These are phyloP conservation scores for Porites lutea DNA, from an alignment of 64 coral and sea anemone genomes.

Conservation along the genomic window DNA sequence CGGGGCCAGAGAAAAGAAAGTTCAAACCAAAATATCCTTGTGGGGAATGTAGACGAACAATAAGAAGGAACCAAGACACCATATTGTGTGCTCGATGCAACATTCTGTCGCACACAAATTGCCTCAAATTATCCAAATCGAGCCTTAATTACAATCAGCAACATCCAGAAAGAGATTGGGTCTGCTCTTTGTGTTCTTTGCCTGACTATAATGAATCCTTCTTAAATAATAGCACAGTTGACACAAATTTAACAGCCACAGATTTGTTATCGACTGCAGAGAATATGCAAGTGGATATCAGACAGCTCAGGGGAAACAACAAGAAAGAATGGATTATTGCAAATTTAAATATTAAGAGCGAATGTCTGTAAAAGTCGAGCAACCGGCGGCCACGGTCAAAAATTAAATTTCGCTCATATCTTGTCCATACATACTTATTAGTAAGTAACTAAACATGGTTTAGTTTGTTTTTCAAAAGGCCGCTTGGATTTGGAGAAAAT, in stretches of 20 bases:
- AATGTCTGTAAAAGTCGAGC: no score
- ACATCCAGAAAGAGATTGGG: slow-evolving; percentile 12
- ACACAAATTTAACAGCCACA: not conserved
- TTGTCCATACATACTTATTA: no score
- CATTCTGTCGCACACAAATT: not conserved
- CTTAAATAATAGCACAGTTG: not conserved
- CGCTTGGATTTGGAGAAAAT: no score
- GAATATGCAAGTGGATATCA: not conserved
- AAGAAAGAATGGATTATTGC: slow-evolving; percentile 18
- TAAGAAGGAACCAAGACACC: slow-evolving; percentile 5
- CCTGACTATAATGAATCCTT: slow-evolving; percentile 2
- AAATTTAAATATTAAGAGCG: slow-evolving; percentile 26
- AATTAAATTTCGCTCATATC: no score
- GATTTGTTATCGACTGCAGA: not conserved
- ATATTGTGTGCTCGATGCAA: slow-evolving; percentile 32
- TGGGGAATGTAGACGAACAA: not conserved
- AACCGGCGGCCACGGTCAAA: no score
- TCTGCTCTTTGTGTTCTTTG: slow-evolving; percentile 3
- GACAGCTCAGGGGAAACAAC: not conserved
- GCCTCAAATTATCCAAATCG: not conserved
- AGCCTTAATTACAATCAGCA: not conserved
- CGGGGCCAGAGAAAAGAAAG: not conserved
- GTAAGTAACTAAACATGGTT: no score
- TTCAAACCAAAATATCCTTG: slow-evolving; percentile 25
- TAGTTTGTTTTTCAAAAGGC: no score